Evolutionary conservation across 1,140 invertebrate species (phyloP).

Genomic region (Monochamus saltuarius): DNA sequence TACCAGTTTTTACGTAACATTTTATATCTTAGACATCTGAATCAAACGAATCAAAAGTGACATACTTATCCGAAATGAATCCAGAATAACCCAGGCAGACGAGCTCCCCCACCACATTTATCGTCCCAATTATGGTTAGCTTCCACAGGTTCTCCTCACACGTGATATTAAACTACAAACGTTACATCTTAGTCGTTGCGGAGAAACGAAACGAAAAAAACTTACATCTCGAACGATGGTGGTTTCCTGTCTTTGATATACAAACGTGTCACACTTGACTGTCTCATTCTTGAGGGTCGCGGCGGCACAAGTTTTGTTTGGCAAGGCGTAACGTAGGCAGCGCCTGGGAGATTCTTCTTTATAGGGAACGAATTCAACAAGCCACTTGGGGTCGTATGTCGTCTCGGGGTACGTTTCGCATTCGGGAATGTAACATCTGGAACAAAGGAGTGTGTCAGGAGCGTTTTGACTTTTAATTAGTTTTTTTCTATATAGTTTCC

Average conservation of each 20-base stretch:
- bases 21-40: no score
- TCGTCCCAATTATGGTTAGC: constrained; percentile 66
- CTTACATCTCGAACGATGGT: constrained; percentile 50
- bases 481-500: no score
- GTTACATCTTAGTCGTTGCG: background rate
- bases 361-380: constrained; percentile 55
- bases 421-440: constrained; percentile 64
- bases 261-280: constrained; percentile 51
- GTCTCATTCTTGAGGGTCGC: constrained; percentile 11
- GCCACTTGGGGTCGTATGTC: constrained; percentile 55
- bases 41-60: no score
- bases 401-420: constrained; percentile 54
- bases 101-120: constrained; percentile 69
- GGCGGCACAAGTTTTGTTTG: constrained; percentile 1
- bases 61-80: constrained; percentile 64
- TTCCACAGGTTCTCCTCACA: constrained; percentile 66
- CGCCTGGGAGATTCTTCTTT: constrained; percentile 29
- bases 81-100: constrained; percentile 67
- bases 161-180: constrained; percentile 56
- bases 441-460: background rate
- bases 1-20: no score
- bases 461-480: background rate
- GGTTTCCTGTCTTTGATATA: constrained; percentile 53
- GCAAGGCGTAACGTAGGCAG: constrained; percentile 27
- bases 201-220: background rate